Percentiles rank a stretch among this genome's conserved stretches.
phyloP scores from a whole-genome alignment of 2,113 vertebrate genomes.

The Engystomops pustulosus region DNA sequence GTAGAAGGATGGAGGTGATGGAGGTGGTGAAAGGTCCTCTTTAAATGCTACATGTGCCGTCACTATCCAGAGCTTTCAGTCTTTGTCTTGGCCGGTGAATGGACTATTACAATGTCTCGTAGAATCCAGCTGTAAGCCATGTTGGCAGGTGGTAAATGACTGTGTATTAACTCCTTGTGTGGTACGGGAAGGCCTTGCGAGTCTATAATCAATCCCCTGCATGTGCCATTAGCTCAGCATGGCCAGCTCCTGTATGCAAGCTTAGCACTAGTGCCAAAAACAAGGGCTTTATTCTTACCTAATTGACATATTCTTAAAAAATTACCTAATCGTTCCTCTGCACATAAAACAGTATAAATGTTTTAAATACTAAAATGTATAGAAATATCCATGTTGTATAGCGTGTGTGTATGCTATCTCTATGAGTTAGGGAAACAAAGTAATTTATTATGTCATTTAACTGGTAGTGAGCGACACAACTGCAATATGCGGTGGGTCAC shows the following conservation, averaged over 20 bases:
- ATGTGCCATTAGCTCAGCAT: conserved; percentile 9
- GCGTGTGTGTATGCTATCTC: no score
- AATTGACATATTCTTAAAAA: background rate
- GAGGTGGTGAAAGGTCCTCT: no score
- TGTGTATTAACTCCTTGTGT: conserved; percentile 35
- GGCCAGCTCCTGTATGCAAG: background rate
- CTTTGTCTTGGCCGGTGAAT: background rate
- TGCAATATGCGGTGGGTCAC: no score
- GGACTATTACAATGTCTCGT: background rate
- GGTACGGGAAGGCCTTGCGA: background rate
- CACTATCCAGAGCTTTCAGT: background rate
- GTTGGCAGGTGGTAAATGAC: conserved; percentile 43
- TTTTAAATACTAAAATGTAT: background rate
- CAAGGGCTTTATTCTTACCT: background rate
- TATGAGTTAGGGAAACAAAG: no score
- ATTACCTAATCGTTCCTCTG: no score
- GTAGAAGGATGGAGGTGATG: no score
- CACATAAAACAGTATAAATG: no score
- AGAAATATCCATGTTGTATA: background rate
- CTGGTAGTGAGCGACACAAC: no score
- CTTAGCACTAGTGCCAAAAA: background rate
- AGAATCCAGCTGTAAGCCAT: background rate
- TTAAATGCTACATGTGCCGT: background rate
- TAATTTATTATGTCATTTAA: no score
- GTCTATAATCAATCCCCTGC: conserved; percentile 27